A percentile compares a stretch with the other conserved stretches of the same genome.
Conservation (phyloP, 2,113 vertebrate species). For the Asarcornis scutulata region DNA sequence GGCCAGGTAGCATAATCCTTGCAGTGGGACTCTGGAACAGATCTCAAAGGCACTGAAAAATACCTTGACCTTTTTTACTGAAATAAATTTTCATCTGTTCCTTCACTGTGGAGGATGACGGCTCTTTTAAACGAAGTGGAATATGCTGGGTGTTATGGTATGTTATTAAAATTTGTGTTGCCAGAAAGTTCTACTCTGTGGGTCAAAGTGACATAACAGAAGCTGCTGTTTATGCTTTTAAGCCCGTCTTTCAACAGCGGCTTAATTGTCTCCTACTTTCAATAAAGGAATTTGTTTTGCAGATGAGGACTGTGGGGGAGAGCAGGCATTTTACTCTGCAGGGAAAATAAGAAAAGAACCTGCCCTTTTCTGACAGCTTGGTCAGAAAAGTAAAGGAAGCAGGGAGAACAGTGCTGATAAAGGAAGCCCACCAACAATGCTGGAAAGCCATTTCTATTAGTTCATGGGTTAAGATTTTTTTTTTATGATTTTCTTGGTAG, state of each 20-base stretch:
- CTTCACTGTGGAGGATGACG: not conserved
- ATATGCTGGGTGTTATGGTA: not conserved
- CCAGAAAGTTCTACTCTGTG: not conserved
- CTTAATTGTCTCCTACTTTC: slow-evolving; percentile 1
- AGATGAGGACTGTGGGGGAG: not conserved
- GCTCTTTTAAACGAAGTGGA: not conserved
- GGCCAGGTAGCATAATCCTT: not conserved
- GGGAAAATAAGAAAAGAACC: not conserved
- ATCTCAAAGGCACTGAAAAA: not conserved
- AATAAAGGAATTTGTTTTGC: not conserved
- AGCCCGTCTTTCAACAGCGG: not conserved
- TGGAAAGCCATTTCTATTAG: not conserved
- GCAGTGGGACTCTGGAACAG: not conserved
- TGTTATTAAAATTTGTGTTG: not conserved
- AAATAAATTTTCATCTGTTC: not conserved
- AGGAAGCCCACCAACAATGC: not conserved
- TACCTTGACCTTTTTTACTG: not conserved
- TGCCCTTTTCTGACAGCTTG: not conserved
- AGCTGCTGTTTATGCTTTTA: slow-evolving; percentile 2
- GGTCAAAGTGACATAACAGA: not conserved
- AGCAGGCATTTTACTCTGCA: not conserved
- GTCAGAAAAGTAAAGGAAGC: not conserved
- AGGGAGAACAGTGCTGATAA: not conserved
- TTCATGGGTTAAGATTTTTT: not conserved
- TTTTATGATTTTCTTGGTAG: not conserved